A percentile compares a stretch with the other conserved stretches of the same genome.
Conservation (phyloP, 2,797 vertebrate species). For the Onychomys arenicola region DNA sequence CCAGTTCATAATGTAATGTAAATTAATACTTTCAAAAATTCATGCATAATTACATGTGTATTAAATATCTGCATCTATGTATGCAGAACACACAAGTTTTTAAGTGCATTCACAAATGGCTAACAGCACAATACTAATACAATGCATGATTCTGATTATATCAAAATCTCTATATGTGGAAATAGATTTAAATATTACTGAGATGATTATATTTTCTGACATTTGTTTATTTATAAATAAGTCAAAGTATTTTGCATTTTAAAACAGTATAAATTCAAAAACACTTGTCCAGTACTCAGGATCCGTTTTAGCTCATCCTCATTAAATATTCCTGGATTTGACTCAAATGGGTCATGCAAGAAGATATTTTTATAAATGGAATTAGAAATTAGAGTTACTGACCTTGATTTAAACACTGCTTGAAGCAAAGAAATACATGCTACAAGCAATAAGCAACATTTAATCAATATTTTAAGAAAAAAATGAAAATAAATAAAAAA, state of each 20-base stretch:
- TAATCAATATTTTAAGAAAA: slow-evolving; percentile 29
- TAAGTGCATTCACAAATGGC: neutral
- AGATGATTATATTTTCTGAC: slow-evolving; percentile 17
- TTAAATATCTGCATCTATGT: neutral
- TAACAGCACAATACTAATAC: neutral
- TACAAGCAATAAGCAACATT: neutral
- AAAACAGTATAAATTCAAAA: neutral
- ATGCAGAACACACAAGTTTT: neutral
- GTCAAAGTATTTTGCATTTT: slow-evolving; percentile 43
- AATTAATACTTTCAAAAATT: slow-evolving; percentile 31
- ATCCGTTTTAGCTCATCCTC: neutral
- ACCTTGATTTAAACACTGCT: slow-evolving; percentile 8
- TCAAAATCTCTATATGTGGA: neutral
- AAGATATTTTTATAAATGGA: slow-evolving; percentile 50
- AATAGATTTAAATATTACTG: neutral
- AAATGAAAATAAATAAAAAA: neutral
- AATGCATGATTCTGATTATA: neutral
- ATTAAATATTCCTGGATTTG: slow-evolving; percentile 3
- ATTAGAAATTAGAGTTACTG: slow-evolving; percentile 32
- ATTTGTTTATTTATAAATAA: slow-evolving; percentile 43
- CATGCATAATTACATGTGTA: neutral
- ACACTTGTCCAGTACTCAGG: neutral
- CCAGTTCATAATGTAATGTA: slow-evolving; percentile 22
- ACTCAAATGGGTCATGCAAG: neutral
- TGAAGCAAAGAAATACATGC: slow-evolving; percentile 22